Evolutionary conservation across 2,797 vertebrate genomes (phyloP), one percentile per base, ranked within the genome.

Genomic region (Rhinoraja longicauda): DNA sequence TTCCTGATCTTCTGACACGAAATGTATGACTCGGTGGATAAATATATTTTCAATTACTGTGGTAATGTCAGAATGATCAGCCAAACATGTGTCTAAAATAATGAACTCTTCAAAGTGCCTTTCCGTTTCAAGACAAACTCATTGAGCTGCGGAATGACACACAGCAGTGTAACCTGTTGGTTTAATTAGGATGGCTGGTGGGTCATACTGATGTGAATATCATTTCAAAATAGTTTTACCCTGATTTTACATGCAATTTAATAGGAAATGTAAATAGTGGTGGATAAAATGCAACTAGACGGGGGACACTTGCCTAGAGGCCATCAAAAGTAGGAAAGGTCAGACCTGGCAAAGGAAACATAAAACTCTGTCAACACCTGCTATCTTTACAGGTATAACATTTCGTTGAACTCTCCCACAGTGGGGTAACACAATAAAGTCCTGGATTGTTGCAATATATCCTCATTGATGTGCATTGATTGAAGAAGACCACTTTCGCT

Each of bases 31-130:
- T 67, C 86, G 21, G 84, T 90, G 17, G 36, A 67, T 32, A 90
- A 70, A 90, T 70, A 64, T 90, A 70, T 90, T 90, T 67, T n/a
- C 36, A 64, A 70, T 90, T 62, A 19, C 64, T 70, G 62, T 90
- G 86, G 7, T 70, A 70, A 62, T 13, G 62, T 32, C 64, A 70
- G 62, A 67, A 67, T 36, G 64, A 90, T 90, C 70, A 67, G 64
- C 10, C n/a, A 90, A 90, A 70, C 24, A n/a, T n/a, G 64, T 90
- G 62, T 70, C 70, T 19, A 24, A 64, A 67, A 24, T 90, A 90
- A 90, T 90, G 86, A 90, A 90, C 64, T 90, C n/a, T 39, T 24
- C 64, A 70, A 90, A 64, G 4, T 53, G 45, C 4, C 67, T 73
- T 91, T 91, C 19, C 36, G 91, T 91, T 91, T 45, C 39, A 53